phyloP scores from a whole-genome alignment of 2,888 invertebrate genomes.

The Coelopa pilipes region DNA sequence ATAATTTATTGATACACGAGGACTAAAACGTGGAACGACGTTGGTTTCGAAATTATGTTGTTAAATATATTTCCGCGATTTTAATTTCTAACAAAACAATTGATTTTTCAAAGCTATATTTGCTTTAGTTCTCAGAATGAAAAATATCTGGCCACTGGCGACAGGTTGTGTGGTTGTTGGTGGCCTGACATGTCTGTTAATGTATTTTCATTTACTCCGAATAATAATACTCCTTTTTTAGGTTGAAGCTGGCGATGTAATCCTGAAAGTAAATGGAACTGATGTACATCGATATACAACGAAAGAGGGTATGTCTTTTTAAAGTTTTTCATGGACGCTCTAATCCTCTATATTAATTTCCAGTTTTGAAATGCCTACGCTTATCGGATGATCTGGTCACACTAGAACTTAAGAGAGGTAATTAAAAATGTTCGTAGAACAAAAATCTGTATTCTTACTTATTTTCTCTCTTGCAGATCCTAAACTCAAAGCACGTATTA shows the following conservation, averaged over 20 bases:
- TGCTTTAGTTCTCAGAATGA: too few relatives aligned
- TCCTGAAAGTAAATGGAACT: conserved; percentile 92
- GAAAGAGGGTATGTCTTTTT: conserved; percentile 78
- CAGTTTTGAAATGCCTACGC: conserved; percentile 93
- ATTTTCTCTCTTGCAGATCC: conserved; percentile 73
- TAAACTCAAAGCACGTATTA: conserved; percentile 83
- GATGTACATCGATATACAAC: conserved; percentile 92
- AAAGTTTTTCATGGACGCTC: not conserved
- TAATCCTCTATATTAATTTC: conserved; percentile 67
- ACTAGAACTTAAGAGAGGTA: conserved; percentile 90
- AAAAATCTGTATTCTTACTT: not conserved
- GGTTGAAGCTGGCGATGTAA: conserved; percentile 94
- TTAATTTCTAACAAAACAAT: too few relatives aligned
- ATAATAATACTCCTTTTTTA: conserved; percentile 63
- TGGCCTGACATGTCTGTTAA: not conserved
- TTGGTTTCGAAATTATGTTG: not conserved
- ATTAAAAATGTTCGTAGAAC: conserved; percentile 57
- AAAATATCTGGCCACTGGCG: not conserved
- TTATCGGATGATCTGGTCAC: conserved; percentile 91
- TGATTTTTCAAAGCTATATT: conserved; percentile 16
- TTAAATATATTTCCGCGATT: not conserved
- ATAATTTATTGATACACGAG: conserved; percentile 15
- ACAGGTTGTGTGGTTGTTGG: not conserved
- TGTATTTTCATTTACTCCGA: not conserved
- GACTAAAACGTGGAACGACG: not conserved